Evolutionary conservation across 2,113 vertebrate species (phyloP).

Genomic region (Ceratotherium simum): DNA sequence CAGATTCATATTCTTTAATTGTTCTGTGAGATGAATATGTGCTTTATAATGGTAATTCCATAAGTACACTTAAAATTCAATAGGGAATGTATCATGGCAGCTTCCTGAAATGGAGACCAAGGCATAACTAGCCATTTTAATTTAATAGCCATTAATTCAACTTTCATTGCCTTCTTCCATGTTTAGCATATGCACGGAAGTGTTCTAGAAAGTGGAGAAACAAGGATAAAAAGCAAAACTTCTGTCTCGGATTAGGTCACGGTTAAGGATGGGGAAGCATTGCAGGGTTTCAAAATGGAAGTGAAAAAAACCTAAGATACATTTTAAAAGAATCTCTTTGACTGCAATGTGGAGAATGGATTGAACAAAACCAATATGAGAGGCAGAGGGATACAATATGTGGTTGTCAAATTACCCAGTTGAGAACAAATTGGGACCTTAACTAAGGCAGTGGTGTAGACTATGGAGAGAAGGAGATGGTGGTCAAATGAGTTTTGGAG

Average conservation of each 20-base stretch:
- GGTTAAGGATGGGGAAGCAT: background rate
- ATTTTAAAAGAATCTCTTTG: background rate
- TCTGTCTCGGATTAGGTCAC: background rate
- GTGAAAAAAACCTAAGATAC: background rate
- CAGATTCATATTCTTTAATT: slow-evolving; percentile 33
- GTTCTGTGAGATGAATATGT: background rate
- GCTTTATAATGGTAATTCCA: slow-evolving; percentile 34
- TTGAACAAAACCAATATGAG: background rate
- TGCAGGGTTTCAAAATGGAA: background rate
- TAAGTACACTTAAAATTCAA: background rate
- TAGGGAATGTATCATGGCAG: background rate
- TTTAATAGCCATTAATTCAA: background rate
- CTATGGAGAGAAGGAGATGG: background rate
- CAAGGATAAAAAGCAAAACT: background rate
- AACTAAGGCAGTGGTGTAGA: background rate
- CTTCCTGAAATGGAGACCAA: background rate
- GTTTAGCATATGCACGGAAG: background rate
- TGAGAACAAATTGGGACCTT: background rate
- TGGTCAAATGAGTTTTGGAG: background rate
- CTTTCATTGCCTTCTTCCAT: background rate
- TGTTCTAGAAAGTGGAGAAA: background rate
- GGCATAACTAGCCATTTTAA: background rate
- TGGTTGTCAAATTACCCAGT: background rate
- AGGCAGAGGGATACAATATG: rapidly evolving
- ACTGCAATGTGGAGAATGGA: background rate